These are phyloP conservation scores for Lithodes maja DNA, from an alignment of 2,888 invertebrate species.

Conservation along the genomic window DNA sequence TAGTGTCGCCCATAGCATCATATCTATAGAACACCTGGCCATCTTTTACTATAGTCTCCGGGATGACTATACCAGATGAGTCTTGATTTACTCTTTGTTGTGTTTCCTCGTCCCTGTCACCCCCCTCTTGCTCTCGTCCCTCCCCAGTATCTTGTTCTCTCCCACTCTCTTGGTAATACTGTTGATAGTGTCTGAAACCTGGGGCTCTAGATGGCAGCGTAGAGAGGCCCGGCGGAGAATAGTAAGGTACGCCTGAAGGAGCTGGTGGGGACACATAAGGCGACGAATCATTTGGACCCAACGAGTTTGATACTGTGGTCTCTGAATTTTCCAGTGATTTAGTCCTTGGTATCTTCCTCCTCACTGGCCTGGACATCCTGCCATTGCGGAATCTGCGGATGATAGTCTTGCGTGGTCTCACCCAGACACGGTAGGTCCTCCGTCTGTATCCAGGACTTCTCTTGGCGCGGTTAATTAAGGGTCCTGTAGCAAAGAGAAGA, in stretches of 20 bases:
- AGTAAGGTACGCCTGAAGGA: neutral
- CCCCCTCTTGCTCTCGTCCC: neutral
- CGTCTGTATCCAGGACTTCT: neutral
- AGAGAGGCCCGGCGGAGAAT: neutral
- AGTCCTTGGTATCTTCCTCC: neutral
- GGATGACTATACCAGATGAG: conserved; percentile 5
- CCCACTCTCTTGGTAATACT: neutral
- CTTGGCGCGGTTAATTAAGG: neutral
- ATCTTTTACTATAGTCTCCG: conserved; percentile 63
- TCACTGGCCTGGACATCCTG: neutral
- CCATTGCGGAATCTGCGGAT: neutral
- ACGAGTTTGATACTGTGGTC: neutral
- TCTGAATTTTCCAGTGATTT: neutral
- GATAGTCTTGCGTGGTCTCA: neutral
- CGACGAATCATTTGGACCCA: neutral
- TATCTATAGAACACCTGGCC: conserved; percentile 59
- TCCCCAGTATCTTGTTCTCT: neutral
- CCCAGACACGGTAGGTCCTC: neutral
- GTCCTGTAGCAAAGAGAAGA: neutral
- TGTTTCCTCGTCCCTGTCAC: neutral
- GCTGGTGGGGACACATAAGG: neutral
- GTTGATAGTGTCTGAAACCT: conserved; percentile 3
- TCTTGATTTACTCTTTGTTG: neutral
- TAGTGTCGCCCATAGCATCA: conserved; percentile 12
- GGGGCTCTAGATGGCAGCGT: neutral